These are phyloP conservation scores for Delichon dasypus DNA, from an alignment of 2,797 vertebrate genomes.

Conservation along the genomic window DNA sequence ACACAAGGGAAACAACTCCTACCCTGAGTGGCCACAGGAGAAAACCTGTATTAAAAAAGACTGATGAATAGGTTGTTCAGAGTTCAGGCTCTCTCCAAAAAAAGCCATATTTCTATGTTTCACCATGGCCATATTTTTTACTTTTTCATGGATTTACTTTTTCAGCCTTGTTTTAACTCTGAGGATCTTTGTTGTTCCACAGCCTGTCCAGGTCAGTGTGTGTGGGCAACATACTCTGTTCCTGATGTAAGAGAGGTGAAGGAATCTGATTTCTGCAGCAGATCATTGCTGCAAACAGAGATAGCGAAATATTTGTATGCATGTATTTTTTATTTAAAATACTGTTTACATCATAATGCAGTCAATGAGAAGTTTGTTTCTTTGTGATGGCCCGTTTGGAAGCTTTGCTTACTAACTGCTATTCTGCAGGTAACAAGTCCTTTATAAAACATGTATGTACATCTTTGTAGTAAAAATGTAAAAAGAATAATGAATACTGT, in stretches of 20 bases:
- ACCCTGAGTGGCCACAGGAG: not conserved
- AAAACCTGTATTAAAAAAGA: not conserved
- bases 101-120: not conserved
- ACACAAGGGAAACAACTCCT: not conserved
- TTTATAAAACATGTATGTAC: not conserved
- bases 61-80: not conserved
- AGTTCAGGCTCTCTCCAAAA: not conserved
- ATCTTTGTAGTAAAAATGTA: not conserved
- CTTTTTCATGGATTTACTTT: no score
- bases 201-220: not conserved
- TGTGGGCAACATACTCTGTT: not conserved
- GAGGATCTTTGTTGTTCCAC: not conserved
- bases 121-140: not conserved
- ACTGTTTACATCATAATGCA: not conserved
- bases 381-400: not conserved
- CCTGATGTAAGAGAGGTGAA: not conserved
- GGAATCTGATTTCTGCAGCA: not conserved
- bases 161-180: not conserved
- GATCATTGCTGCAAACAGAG: not conserved
- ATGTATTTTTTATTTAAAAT: not conserved
- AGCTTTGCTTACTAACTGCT: not conserved
- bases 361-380: not conserved
- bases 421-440: not conserved
- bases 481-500: not conserved
- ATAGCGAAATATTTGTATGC: not conserved